Evolutionary conservation across 2,888 invertebrate genomes (phyloP).

Genomic region (Drosophila conformis): DNA sequence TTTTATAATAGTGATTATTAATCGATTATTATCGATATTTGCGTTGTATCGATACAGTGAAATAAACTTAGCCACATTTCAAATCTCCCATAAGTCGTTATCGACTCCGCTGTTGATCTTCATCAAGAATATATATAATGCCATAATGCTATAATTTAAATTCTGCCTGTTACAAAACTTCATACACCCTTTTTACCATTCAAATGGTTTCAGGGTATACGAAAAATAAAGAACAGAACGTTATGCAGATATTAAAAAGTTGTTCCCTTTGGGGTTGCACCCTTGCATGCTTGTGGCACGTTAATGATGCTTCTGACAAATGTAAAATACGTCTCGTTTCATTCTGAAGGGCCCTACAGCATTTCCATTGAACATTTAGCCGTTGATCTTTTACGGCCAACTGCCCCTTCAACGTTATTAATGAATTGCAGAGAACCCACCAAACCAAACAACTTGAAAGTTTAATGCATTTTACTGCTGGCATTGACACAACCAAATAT

Average conservation of each 20-base stretch:
- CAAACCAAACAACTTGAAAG: not conserved
- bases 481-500: not conserved
- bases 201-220: not conserved
- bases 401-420: conserved; percentile 23
- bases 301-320: conserved; percentile 76
- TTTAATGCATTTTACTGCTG: not conserved
- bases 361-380: conserved; percentile 36
- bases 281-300: conserved; percentile 42
- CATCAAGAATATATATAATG: not conserved
- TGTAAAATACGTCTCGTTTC: conserved; percentile 58
- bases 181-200: not conserved
- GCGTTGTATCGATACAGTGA: not conserved
- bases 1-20: not conserved
- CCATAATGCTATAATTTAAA: not conserved
- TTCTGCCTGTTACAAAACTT: not conserved
- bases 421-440: conserved; percentile 22
- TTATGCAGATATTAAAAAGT: conserved; percentile 41
- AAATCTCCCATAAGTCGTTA: not conserved
- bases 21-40: not conserved
- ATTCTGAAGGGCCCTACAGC: conserved; percentile 52
- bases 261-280: conserved; percentile 50
- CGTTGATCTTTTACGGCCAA: conserved; percentile 51
- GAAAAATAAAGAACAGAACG: conserved; percentile 13
- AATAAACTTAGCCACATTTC: not conserved
- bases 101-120: not conserved